Conservation (phyloP, 64 coral and sea anemone genomes). For the Stylophora pistillata region DNA sequence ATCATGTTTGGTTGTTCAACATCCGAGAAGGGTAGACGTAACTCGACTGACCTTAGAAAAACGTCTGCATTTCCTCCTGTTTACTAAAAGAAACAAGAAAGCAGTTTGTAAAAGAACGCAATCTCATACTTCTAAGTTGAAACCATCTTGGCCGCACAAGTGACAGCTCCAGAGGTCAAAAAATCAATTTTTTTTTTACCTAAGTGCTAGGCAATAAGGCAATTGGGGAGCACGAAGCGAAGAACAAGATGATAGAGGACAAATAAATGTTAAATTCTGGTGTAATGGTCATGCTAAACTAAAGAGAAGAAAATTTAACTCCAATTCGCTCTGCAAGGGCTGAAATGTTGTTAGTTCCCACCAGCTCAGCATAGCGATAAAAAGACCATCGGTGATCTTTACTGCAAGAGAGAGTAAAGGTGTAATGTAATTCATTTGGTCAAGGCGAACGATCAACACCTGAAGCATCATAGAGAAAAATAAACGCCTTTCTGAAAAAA, state of each 20-base stretch:
- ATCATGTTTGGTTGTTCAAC: background rate
- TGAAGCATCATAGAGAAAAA: background rate
- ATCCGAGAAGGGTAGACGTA: too few relatives aligned
- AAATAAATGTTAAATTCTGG: background rate
- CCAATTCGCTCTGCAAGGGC: background rate
- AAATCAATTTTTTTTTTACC: background rate
- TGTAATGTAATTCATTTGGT: constrained; percentile 3
- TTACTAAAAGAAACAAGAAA: background rate
- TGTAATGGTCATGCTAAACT: background rate
- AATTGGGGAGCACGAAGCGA: background rate
- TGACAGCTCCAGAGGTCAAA: background rate
- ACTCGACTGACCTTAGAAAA: background rate
- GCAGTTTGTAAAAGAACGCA: background rate
- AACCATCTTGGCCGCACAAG: background rate
- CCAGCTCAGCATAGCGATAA: background rate
- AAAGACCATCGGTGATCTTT: background rate
- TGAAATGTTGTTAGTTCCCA: background rate
- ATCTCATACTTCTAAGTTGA: background rate
- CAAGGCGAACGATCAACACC: background rate
- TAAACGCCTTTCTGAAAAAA: background rate
- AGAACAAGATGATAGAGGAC: too few relatives aligned
- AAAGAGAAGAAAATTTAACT: background rate
- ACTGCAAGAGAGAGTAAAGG: constrained; percentile 3
- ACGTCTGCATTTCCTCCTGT: background rate
- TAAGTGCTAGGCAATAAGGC: background rate